These are phyloP conservation scores for Oplegnathus fasciatus DNA, from an alignment of 2,113 vertebrate genomes.

Conservation along the genomic window DNA sequence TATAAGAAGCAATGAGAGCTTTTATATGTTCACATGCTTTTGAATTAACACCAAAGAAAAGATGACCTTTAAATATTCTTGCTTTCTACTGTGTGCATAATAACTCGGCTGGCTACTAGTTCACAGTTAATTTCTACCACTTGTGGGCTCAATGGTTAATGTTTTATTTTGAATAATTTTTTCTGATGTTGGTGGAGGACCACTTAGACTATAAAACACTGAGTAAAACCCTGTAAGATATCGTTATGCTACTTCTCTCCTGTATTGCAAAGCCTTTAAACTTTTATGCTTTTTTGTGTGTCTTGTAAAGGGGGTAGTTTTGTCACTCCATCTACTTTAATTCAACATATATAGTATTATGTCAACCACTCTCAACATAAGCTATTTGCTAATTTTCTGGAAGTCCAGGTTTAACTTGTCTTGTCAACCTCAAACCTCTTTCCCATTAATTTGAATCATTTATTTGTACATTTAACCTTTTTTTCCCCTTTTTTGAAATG, in stretches of 20 bases:
- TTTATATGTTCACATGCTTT: too few relatives aligned
- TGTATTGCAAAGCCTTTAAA: not conserved
- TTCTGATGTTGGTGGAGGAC: too few relatives aligned
- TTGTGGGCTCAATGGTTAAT: not conserved
- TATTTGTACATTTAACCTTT: not conserved
- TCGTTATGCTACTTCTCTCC: not conserved
- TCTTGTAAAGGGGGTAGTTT: not conserved
- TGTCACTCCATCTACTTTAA: not conserved
- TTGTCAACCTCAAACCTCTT: not conserved
- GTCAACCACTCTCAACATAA: not conserved
- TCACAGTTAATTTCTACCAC: not conserved
- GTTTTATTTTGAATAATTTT: not conserved
- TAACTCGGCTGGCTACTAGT: not conserved
- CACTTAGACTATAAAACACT: not conserved
- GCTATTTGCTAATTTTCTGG: too few relatives aligned
- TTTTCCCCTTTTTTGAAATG: not conserved
- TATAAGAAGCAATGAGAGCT: not conserved
- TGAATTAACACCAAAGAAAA: too few relatives aligned
- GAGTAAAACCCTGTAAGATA: not conserved
- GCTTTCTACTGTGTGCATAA: not conserved
- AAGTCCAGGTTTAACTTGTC: not conserved
- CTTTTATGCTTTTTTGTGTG: not conserved
- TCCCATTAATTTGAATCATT: not conserved
- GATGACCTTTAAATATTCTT: too few relatives aligned
- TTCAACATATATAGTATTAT: not conserved